phyloP scores from a whole-genome alignment of 2,113 vertebrate species.

The Glaucidium brasilianum region DNA sequence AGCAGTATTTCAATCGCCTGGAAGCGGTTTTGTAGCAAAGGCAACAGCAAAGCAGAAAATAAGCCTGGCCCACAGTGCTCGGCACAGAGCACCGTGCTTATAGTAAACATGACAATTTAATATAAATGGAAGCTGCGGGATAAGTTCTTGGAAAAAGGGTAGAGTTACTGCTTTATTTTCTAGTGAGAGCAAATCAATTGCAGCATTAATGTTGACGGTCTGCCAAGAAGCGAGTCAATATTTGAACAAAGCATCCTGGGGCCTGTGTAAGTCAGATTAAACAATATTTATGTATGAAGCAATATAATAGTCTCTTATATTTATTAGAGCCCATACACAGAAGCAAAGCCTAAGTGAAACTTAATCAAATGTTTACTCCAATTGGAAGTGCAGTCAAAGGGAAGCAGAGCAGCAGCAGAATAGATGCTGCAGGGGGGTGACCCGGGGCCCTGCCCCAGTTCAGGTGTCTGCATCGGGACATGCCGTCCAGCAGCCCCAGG shows the following conservation, averaged over 20 bases:
- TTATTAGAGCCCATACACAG: neutral
- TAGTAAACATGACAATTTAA: neutral
- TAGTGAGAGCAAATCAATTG: neutral
- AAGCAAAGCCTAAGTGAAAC: neutral
- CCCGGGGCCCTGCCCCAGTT: neutral
- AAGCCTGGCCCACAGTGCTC: neutral
- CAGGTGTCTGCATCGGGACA: neutral
- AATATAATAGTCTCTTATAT: neutral
- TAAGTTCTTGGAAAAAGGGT: neutral
- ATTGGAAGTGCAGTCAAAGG: neutral
- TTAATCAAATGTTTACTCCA: neutral
- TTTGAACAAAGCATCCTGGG: neutral
- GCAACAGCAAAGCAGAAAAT: neutral
- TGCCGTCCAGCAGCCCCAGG: neutral
- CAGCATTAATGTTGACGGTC: neutral
- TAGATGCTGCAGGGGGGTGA: accelerated
- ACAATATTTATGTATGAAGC: neutral
- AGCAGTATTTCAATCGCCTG: neutral
- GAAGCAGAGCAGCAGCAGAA: neutral
- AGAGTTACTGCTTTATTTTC: neutral
- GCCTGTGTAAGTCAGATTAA: neutral
- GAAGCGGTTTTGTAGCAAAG: neutral
- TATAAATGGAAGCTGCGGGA: neutral
- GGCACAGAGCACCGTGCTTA: neutral
- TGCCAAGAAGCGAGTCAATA: neutral